Evolutionary conservation across 2,113 vertebrate species (phyloP).

Genomic region (Apteryx owenii): DNA sequence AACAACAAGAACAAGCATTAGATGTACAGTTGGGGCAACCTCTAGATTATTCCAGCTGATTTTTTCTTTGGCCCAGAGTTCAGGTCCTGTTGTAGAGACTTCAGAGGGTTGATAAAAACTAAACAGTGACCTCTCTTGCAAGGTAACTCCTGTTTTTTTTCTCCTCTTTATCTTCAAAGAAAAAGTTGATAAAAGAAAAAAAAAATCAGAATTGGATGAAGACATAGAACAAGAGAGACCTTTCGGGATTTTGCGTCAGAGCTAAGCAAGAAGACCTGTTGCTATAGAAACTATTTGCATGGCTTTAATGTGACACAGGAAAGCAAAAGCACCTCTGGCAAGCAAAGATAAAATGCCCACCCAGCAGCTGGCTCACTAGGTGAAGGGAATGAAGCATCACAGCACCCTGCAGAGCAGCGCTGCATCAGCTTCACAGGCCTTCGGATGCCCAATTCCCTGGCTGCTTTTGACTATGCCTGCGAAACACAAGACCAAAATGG

Average conservation of each 20-base stretch:
- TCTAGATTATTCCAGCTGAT: not conserved
- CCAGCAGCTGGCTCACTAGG: not conserved
- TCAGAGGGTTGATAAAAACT: not conserved
- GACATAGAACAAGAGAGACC: slow-evolving; percentile 33
- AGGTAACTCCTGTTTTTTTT: not conserved
- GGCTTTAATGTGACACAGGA: slow-evolving; percentile 57
- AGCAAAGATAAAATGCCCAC: not conserved
- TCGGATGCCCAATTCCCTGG: not conserved
- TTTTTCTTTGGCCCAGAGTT: not conserved
- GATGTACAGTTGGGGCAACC: not conserved
- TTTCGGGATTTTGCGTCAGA: slow-evolving; percentile 60
- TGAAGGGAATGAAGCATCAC: not conserved
- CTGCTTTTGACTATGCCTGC: not conserved
- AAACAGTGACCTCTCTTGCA: not conserved
- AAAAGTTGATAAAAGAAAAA: not conserved
- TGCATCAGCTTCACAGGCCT: not conserved
- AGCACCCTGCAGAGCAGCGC: not conserved
- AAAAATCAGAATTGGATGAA: not conserved
- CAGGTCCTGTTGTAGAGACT: not conserved
- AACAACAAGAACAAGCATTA: not conserved
- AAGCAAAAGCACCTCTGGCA: slow-evolving; percentile 56
- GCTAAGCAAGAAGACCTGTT: slow-evolving; percentile 62
- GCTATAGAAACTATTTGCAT: slow-evolving; percentile 78
- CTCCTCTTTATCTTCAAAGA: not conserved
- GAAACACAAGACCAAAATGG: not conserved